A percentile compares a stretch with the other conserved stretches of the same genome.
phyloP scores from a whole-genome alignment of 2,113 vertebrate species.

The Rissa tridactyla region DNA sequence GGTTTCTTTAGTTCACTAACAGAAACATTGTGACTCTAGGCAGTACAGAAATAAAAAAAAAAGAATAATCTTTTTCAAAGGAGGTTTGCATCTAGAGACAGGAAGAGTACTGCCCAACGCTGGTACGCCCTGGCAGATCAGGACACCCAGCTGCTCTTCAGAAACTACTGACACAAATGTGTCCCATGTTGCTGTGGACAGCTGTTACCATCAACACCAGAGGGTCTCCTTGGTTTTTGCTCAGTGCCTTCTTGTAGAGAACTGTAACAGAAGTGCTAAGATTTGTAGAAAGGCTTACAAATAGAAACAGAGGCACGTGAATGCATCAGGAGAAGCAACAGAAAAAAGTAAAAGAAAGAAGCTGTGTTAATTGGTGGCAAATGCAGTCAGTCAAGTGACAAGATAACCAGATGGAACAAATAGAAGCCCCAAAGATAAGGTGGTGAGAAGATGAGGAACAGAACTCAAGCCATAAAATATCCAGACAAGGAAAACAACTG shows the following conservation, averaged over 20 bases:
- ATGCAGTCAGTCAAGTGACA: not conserved
- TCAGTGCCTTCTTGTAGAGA: not conserved
- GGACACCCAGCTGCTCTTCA: not conserved
- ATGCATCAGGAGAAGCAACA: not conserved
- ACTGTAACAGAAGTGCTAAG: not conserved
- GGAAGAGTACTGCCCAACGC: not conserved
- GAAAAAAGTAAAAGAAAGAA: not conserved
- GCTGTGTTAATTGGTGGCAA: not conserved
- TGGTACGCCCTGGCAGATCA: not conserved
- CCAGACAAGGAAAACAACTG: not conserved
- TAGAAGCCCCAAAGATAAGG: not conserved
- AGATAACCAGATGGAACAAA: not conserved
- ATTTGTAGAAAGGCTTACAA: not conserved
- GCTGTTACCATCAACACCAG: not conserved
- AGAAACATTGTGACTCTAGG: not conserved
- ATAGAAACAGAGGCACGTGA: not conserved
- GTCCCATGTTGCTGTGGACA: not conserved
- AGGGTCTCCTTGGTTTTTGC: not conserved
- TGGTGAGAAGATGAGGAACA: not conserved
- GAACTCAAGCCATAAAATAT: not conserved
- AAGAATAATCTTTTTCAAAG: not conserved
- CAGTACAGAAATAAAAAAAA: not conserved
- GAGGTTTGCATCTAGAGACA: not conserved
- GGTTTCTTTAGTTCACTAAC: not conserved
- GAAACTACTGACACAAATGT: not conserved